Percentiles rank a stretch among this genome's conserved stretches.
phyloP scores from a whole-genome alignment of 2,888 invertebrate genomes.

The Brachyopa scutellaris region DNA sequence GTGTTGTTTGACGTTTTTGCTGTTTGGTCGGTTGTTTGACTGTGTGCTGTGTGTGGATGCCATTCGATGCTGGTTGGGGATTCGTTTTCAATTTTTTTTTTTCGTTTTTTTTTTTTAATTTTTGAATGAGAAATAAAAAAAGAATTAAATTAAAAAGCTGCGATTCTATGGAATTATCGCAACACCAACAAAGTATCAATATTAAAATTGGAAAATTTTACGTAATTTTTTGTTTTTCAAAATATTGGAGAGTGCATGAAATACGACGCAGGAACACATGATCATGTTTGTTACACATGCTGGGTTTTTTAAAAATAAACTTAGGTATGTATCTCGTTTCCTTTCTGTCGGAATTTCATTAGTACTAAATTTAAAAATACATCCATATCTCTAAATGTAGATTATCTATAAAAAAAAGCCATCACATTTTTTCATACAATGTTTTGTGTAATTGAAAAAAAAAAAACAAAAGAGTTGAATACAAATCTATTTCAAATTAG shows the following conservation, averaged over 20 bases:
- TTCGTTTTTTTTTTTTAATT: constrained; percentile 15
- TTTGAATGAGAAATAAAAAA: constrained; percentile 25
- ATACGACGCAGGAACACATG: constrained; percentile 5
- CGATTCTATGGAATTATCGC: constrained; percentile 2
- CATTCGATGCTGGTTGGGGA: constrained; percentile 43
- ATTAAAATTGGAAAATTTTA: not conserved
- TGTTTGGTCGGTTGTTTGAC: constrained; percentile 22
- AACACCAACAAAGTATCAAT: constrained; percentile 2
- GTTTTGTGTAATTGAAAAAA: constrained; percentile 1
- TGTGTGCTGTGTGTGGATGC: constrained; percentile 14
- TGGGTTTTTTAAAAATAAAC: constrained; percentile 34
- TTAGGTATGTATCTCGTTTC: constrained; percentile 42
- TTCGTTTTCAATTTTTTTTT: constrained; percentile 8
- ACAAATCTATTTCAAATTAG: constrained; percentile 47
- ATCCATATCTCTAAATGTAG: not conserved
- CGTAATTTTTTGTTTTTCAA: not conserved
- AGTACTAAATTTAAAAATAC: not conserved
- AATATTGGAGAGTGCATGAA: not conserved
- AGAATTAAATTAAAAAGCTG: constrained; percentile 1
- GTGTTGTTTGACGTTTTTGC: constrained; percentile 60
- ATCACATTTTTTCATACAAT: not conserved
- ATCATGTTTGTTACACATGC: not conserved
- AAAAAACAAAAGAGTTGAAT: not conserved
- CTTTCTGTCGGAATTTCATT: not conserved
- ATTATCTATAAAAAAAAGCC: not conserved